Evolutionary conservation across 1,140 invertebrate genomes (phyloP).

Genomic region (Pentalonia nigronervosa): DNA sequence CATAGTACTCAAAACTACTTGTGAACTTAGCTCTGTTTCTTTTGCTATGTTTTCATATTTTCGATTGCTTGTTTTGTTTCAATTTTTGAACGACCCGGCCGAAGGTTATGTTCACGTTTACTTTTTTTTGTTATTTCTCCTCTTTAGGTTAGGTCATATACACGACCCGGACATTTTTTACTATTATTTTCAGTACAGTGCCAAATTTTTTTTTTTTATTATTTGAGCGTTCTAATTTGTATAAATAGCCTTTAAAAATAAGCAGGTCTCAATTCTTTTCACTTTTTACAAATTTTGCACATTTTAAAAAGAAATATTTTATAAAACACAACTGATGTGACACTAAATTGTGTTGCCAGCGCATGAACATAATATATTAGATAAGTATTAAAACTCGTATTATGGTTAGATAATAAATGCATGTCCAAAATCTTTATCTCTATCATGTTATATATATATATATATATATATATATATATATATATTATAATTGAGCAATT

Average conservation of each 20-base stretch:
- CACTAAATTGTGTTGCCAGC: too few relatives aligned
- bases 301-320: background rate
- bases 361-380: too few relatives aligned
- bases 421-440: too few relatives aligned
- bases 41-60: background rate
- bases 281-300: background rate
- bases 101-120: background rate
- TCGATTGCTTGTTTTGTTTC: background rate
- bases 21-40: background rate
- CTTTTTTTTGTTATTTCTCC: constrained; percentile 15
- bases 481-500: too few relatives aligned
- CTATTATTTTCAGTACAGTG: background rate
- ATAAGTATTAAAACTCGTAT: too few relatives aligned
- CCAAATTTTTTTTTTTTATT: constrained; percentile 1
- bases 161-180: background rate
- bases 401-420: too few relatives aligned
- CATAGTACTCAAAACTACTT: constrained; percentile 12
- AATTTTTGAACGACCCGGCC: background rate
- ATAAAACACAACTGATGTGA: background rate
- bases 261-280: background rate
- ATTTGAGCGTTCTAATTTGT: background rate
- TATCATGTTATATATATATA: too few relatives aligned
- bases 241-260: background rate
- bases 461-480: too few relatives aligned
- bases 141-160: background rate